Conservation (phyloP, 1,140 invertebrate genomes). For the Drosophila fuyamai region DNA sequence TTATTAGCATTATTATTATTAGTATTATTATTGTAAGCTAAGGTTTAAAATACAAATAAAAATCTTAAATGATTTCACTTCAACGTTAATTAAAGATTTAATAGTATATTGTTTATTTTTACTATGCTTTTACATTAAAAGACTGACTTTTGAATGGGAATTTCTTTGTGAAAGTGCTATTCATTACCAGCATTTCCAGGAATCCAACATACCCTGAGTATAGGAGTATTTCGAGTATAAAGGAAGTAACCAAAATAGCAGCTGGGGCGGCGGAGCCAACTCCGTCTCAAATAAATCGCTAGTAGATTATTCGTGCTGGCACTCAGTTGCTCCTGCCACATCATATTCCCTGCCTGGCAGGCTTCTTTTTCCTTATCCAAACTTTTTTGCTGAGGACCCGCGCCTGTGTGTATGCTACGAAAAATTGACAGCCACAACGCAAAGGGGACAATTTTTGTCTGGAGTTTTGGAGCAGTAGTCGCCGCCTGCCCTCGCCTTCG, state of each 20-base stretch:
- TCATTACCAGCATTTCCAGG: no score
- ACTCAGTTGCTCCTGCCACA: constrained; percentile 44
- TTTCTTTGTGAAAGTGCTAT: no score
- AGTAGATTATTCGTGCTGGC: constrained; percentile 80
- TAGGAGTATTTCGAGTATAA: constrained; percentile 10
- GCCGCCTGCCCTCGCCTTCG: constrained; percentile 39
- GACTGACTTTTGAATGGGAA: no score
- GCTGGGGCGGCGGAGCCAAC: constrained; percentile 29
- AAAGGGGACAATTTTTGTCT: constrained; percentile 62
- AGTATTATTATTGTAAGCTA: no score
- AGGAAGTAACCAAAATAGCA: constrained; percentile 82
- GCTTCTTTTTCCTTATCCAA: constrained; percentile 30
- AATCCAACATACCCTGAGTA: not conserved
- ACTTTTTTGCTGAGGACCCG: constrained; percentile 51
- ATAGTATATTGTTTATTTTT: no score
- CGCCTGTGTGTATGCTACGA: constrained; percentile 78
- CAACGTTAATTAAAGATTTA: no score
- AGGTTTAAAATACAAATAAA: no score
- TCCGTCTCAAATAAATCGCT: constrained; percentile 75
- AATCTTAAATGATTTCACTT: no score
- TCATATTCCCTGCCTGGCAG: constrained; percentile 1
- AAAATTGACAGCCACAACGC: constrained; percentile 75
- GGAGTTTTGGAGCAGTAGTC: constrained; percentile 3
- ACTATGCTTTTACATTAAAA: no score
- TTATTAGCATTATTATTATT: no score